A percentile compares a stretch with the other conserved stretches of the same genome.
Evolutionary conservation across 2,113 vertebrate genomes (phyloP).

Genomic region (Urocitellus parryii): DNA sequence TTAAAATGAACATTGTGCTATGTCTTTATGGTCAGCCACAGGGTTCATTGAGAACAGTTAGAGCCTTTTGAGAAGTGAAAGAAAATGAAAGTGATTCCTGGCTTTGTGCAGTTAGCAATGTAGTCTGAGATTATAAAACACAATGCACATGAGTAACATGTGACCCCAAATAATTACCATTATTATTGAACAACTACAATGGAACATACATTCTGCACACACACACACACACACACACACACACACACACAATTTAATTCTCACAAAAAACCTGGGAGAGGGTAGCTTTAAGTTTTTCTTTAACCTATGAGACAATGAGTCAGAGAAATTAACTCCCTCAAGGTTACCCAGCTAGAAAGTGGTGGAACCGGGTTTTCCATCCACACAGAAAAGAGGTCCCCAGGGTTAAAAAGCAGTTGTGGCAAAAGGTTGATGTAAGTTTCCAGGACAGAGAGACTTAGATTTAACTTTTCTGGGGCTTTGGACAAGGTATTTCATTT

Average conservation of each 20-base stretch:
- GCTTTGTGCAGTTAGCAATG: neutral
- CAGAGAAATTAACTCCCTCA: neutral
- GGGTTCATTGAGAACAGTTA: neutral
- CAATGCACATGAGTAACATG: neutral
- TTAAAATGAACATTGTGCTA: neutral
- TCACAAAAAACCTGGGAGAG: neutral
- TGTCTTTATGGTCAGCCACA: neutral
- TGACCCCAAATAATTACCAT: neutral
- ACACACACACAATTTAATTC: neutral
- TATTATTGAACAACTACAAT: neutral
- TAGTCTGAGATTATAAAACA: neutral
- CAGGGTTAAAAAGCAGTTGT: neutral
- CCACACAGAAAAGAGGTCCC: neutral
- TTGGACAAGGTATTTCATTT: neutral
- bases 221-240: no score
- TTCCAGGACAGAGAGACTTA: neutral
- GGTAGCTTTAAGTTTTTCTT: neutral
- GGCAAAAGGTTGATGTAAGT: neutral
- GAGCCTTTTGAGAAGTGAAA: neutral
- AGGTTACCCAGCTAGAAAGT: neutral
- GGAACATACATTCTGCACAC: neutral
- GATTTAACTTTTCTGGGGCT: neutral
- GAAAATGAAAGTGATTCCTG: neutral
- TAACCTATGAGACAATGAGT: constrained; percentile 19
- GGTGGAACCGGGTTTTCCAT: neutral